Evolutionary conservation across 1,140 invertebrate species (phyloP), one percentile per base, ranked within the genome.

Genomic region (Saccostrea glomerata): DNA sequence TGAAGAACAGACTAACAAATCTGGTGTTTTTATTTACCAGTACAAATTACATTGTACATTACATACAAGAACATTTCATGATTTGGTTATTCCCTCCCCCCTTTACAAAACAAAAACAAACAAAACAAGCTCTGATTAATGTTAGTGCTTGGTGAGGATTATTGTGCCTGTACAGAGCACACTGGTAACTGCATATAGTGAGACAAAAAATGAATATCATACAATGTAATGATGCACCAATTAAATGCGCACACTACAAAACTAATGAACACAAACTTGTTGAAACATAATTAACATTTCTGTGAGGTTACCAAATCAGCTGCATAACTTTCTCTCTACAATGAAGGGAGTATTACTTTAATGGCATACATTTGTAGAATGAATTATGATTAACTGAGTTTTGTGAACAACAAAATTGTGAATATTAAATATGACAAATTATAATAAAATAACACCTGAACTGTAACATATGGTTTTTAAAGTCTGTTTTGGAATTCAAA

Each of bases 401-500:
- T 30, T 77, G 58, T 63, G 58, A 63, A 63, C 1, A 63, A 63
- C 58, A 63, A 63, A 20, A 17, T 63, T 63, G 13, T 63, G 30
- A 36, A 36, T 36, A n/a, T n/a, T n/a, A 60, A 17, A 63, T 20
- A 63, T n/a, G n/a, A 63, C n/a, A 77, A 77, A 73, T 73, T 13
- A 47, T 47, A 47, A 47, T 5, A 47, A 47, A 47, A 7, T 47
- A 47, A 12, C 36, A 77, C 70, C 70, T 77, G 70, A 77, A 77
- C 30, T 77, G 70, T 77, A 77, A 12, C 30, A 6, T 15, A 77
- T 77, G 23, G 25, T 77, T 77, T 36, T 13, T 77, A 77, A 36
- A 36, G 25, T 77, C 70, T 77, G 70, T 3, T 11, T 25, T 77
- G 70, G 70, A 77, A 77, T 77, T 77, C 70, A 77, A 77, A 77